Conservation (phyloP, 2,113 vertebrate species). For the Eurypyga helias region DNA sequence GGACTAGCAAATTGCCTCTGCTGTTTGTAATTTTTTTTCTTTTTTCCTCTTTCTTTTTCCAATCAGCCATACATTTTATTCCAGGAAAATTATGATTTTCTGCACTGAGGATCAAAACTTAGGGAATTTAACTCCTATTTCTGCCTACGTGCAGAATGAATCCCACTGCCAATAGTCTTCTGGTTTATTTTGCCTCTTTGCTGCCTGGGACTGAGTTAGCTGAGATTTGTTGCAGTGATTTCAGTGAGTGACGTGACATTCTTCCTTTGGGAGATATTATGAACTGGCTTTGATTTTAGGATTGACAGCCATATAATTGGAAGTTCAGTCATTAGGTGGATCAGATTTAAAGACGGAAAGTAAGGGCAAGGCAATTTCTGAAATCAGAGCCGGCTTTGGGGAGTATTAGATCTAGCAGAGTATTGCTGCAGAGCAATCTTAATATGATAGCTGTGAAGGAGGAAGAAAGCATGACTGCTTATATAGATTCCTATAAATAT, state of each 20-base stretch:
- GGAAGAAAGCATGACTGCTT: neutral
- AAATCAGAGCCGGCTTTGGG: slow-evolving; percentile 64
- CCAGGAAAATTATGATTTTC: neutral
- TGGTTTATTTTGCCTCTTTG: slow-evolving; percentile 33
- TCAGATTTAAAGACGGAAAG: slow-evolving; percentile 59
- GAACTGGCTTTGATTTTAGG: slow-evolving; percentile 60
- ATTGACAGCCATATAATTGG: slow-evolving; percentile 71
- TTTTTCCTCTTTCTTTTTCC: no score
- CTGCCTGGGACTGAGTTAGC: slow-evolving; percentile 33
- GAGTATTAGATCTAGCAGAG: slow-evolving; percentile 24
- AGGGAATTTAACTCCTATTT: slow-evolving; percentile 11
- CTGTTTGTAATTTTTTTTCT: neutral
- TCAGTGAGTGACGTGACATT: slow-evolving; percentile 46
- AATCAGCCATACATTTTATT: neutral
- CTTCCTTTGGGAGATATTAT: slow-evolving; percentile 60
- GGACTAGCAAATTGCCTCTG: neutral
- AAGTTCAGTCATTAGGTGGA: slow-evolving; percentile 69
- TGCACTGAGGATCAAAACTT: neutral
- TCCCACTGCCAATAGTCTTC: neutral
- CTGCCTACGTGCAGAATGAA: slow-evolving; percentile 5
- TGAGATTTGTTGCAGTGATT: slow-evolving; percentile 63
- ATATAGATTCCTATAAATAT: neutral
- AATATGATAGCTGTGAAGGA: neutral
- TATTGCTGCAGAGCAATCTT: slow-evolving; percentile 17
- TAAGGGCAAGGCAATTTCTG: slow-evolving; percentile 56